Percentiles rank a stretch among this genome's conserved stretches.
Conservation (phyloP, 1,140 invertebrate genomes). For the Lasaia peninsularis region DNA sequence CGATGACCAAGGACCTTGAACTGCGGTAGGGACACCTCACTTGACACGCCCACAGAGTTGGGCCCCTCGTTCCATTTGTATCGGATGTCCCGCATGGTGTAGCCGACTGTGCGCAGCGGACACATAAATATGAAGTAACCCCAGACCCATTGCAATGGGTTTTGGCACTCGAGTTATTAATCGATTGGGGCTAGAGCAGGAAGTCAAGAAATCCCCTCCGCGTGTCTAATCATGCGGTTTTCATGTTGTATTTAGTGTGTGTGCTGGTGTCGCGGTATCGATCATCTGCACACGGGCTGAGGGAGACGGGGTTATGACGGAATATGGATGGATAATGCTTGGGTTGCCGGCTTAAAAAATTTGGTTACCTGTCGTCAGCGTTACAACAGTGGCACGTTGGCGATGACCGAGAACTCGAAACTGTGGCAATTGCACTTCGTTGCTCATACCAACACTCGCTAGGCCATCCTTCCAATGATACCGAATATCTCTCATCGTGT, state of each 20-base stretch:
- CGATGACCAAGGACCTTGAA: slow-evolving; percentile 95
- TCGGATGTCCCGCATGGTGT: slow-evolving; percentile 97
- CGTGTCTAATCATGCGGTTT: slow-evolving; percentile 66
- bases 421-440: slow-evolving; percentile 94
- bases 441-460: slow-evolving; percentile 93
- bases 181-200: slow-evolving; percentile 66
- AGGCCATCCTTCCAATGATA: slow-evolving; percentile 95
- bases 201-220: slow-evolving; percentile 48
- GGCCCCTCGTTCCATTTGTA: slow-evolving; percentile 97
- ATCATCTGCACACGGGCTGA: slow-evolving; percentile 65
- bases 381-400: slow-evolving; percentile 93
- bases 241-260: slow-evolving; percentile 63
- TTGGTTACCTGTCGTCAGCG: slow-evolving; percentile 93
- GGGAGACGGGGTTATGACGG: slow-evolving; percentile 68
- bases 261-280: slow-evolving; percentile 62
- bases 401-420: slow-evolving; percentile 95
- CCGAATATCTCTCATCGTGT: slow-evolving; percentile 97
- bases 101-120: slow-evolving; percentile 90
- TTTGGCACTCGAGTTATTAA: slow-evolving; percentile 75
- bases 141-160: slow-evolving; percentile 82
- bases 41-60: slow-evolving; percentile 93
- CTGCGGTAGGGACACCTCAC: slow-evolving; percentile 95
- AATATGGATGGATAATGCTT: slow-evolving; percentile 61
- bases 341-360: slow-evolving; percentile 49
- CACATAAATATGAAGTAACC: slow-evolving; percentile 81